A percentile compares a stretch with the other conserved stretches of the same genome.
phyloP scores from a whole-genome alignment of 64 coral and sea anemone genomes.

The Astreopora myriophthalma region DNA sequence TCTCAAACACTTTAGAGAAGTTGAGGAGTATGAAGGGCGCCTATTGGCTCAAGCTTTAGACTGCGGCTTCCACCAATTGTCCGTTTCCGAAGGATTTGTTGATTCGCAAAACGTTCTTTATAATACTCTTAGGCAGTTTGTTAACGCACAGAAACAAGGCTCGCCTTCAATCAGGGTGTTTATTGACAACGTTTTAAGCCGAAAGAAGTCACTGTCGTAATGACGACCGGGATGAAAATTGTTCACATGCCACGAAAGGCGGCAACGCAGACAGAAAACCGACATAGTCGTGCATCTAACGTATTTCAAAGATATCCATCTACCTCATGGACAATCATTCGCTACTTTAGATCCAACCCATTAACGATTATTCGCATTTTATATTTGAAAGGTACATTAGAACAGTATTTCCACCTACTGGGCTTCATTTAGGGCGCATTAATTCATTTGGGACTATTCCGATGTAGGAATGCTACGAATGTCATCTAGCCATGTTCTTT shows the following conservation, averaged over 20 bases:
- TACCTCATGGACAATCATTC: neutral
- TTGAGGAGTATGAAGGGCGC: slow-evolving; percentile 68
- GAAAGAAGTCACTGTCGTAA: slow-evolving; percentile 26
- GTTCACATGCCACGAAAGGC: too few relatives aligned
- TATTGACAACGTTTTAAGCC: slow-evolving; percentile 40
- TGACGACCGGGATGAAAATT: neutral
- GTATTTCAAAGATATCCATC: neutral
- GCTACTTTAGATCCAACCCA: neutral
- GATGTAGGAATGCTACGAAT: too few relatives aligned
- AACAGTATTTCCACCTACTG: too few relatives aligned
- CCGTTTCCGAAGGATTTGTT: slow-evolving; percentile 51
- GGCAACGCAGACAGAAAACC: neutral
- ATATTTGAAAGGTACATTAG: too few relatives aligned
- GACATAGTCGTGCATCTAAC: neutral
- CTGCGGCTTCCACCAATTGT: slow-evolving; percentile 56
- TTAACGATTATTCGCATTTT: too few relatives aligned
- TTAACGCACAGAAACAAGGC: slow-evolving; percentile 34
- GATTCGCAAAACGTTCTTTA: slow-evolving; percentile 55
- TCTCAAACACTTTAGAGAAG: slow-evolving; percentile 58
- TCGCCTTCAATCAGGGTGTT: slow-evolving; percentile 27
- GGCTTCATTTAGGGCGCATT: too few relatives aligned
- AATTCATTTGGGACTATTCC: too few relatives aligned
- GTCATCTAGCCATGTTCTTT: too few relatives aligned
- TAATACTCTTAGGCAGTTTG: slow-evolving; percentile 27
- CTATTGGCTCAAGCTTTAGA: slow-evolving; percentile 50